phyloP scores from a whole-genome alignment of 2,113 vertebrate genomes.

The Silurus meridionalis region DNA sequence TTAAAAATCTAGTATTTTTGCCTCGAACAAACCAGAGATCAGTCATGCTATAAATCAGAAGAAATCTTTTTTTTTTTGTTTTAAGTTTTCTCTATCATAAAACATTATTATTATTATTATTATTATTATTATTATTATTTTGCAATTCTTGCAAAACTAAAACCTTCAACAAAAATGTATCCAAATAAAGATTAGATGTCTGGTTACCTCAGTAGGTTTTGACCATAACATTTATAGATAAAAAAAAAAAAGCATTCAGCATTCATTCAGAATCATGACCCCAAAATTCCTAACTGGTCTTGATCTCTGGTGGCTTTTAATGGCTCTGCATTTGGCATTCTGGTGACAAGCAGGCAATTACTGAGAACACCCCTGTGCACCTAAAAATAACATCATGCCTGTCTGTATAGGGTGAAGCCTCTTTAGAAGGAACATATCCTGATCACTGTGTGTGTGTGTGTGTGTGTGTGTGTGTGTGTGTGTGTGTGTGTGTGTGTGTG shows the following conservation, averaged over 20 bases:
- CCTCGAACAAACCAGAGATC: too few species aligned
- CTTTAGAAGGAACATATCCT: constrained; percentile 21
- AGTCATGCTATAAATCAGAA: background rate
- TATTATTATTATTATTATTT: too few species aligned
- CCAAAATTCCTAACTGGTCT: background rate
- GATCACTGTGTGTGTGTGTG: constrained; percentile 20
- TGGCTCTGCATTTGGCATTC: constrained; percentile 30
- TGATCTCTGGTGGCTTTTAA: background rate
- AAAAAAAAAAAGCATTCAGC: too few species aligned
- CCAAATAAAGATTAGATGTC: background rate
- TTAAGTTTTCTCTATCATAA: background rate
- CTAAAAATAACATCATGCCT: constrained; percentile 24
- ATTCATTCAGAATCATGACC: constrained; percentile 9
- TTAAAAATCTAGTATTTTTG: background rate
- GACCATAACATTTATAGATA: background rate
- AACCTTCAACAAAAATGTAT: background rate
- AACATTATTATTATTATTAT: background rate
- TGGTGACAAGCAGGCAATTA: constrained; percentile 37
- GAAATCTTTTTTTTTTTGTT: background rate
- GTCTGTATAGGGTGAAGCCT: constrained; percentile 30
- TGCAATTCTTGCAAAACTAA: background rate
- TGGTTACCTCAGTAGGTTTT: background rate
- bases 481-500: constrained; percentile 21
- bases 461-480: constrained; percentile 2
- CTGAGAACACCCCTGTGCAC: background rate